A percentile compares a stretch with the other conserved stretches of the same genome.
Evolutionary conservation across 2,888 invertebrate species (phyloP).

Genomic region (Stramonita haemastoma): DNA sequence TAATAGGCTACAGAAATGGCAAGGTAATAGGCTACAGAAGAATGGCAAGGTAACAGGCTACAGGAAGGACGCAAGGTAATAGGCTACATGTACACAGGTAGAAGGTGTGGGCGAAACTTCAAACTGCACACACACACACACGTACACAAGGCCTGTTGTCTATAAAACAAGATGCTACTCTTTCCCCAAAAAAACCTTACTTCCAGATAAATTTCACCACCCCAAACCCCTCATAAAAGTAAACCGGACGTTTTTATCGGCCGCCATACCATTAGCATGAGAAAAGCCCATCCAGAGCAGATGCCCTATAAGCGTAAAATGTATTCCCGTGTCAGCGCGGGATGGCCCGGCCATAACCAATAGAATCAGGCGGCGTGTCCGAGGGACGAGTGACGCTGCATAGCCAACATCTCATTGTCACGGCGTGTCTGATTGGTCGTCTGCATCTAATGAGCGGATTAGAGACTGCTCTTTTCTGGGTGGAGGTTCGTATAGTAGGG

Average conservation of each 20-base stretch:
- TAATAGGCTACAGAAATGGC: too few species aligned
- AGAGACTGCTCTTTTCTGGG: background rate
- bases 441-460: constrained; percentile 26
- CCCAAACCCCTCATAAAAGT: background rate
- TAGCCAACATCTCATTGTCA: constrained; percentile 7
- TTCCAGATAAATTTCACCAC: background rate
- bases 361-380: constrained; percentile 13
- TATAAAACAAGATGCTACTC: background rate
- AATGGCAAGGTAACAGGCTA: too few species aligned
- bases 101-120: too few species aligned
- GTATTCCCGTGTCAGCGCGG: background rate
- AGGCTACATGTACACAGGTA: too few species aligned
- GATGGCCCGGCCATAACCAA: constrained; percentile 5
- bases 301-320: background rate
- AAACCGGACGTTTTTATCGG: background rate
- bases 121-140: too few species aligned
- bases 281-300: background rate
- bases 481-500: too few species aligned
- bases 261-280: constrained; percentile 2
- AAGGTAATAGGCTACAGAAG: too few species aligned
- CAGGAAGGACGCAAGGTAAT: too few species aligned
- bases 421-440: background rate
- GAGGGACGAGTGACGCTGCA: background rate
- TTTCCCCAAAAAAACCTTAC: background rate
- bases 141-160: too few species aligned